A percentile compares a stretch with the other conserved stretches of the same genome.
Evolutionary conservation across 1,140 invertebrate genomes (phyloP).

Genomic region (Drosophila ficusphila): DNA sequence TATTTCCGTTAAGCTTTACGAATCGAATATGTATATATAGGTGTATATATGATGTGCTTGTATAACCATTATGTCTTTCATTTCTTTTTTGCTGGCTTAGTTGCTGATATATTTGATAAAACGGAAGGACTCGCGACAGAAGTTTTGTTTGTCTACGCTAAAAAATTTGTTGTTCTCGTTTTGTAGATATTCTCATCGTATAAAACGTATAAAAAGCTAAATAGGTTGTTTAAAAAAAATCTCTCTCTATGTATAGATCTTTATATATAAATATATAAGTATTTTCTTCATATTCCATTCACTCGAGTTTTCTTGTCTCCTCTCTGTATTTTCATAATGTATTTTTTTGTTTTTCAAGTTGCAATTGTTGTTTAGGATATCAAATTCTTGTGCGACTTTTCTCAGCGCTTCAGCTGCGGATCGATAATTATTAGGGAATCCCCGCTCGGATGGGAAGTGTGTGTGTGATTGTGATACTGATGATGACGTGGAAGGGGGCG

Average conservation of each 20-base stretch:
- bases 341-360: background rate
- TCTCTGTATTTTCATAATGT: constrained; percentile 3
- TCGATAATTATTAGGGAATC: constrained; percentile 13
- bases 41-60: constrained; percentile 52
- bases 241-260: constrained; percentile 44
- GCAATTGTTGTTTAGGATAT: constrained; percentile 31
- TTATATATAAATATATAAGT: constrained; percentile 41
- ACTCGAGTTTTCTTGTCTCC: constrained; percentile 7
- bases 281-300: constrained; percentile 15
- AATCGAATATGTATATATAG: constrained; percentile 66
- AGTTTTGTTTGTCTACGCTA: constrained; percentile 47
- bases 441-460: constrained; percentile 34
- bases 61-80: constrained; percentile 32
- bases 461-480: constrained; percentile 49
- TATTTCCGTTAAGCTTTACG: constrained; percentile 54
- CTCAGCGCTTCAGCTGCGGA: constrained; percentile 14
- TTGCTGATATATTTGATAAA: constrained; percentile 65
- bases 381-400: constrained; percentile 40
- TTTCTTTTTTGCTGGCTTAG: constrained; percentile 31
- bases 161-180: constrained; percentile 48
- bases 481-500: background rate
- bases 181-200: constrained; percentile 29
- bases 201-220: constrained; percentile 83
- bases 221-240: constrained; percentile 69
- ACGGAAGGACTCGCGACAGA: constrained; percentile 79